Percentiles rank a stretch among this genome's conserved stretches.
Evolutionary conservation across 2,888 invertebrate species (phyloP).

Genomic region (Acheta domesticus): DNA sequence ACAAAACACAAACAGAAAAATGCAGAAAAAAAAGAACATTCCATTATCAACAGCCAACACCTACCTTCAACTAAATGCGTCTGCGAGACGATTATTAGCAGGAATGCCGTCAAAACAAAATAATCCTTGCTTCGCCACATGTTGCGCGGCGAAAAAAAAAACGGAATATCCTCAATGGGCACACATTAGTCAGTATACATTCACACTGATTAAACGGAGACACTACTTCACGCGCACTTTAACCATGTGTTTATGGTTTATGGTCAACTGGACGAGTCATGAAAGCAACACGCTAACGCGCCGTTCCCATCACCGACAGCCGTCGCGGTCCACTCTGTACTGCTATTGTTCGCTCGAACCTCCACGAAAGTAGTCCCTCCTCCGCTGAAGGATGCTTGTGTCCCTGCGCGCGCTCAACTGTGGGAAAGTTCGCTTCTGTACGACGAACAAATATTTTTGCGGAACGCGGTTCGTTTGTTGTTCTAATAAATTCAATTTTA

Average conservation of each 20-base stretch:
- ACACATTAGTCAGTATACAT: slow-evolving; percentile 32
- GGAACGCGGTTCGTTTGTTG: no score
- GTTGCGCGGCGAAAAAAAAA: slow-evolving; percentile 27
- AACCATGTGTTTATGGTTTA: slow-evolving; percentile 24
- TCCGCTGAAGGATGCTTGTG: slow-evolving; percentile 45
- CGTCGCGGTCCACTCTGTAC: slow-evolving; percentile 29
- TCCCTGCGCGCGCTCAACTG: slow-evolving; percentile 39
- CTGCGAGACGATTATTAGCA: slow-evolving; percentile 29
- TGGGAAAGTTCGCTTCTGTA: slow-evolving; percentile 38
- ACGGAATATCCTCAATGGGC: slow-evolving; percentile 28
- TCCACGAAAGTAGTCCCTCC: slow-evolving; percentile 49
- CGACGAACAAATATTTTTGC: not conserved
- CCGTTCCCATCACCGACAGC: slow-evolving; percentile 3
- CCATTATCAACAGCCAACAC: not conserved
- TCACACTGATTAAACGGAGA: slow-evolving; percentile 22
- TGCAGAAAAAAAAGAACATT: not conserved
- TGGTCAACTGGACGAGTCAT: slow-evolving; percentile 12
- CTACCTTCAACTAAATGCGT: slow-evolving; percentile 31
- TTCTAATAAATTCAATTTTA: no score
- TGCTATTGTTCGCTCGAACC: slow-evolving; percentile 48
- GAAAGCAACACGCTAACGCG: slow-evolving; percentile 20
- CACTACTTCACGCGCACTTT: slow-evolving; percentile 30
- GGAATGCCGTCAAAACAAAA: slow-evolving; percentile 30
- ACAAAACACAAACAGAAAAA: not conserved
- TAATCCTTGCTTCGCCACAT: slow-evolving; percentile 34